These are phyloP conservation scores for Chromoteleia sp. DNA, from an alignment of 2,888 invertebrate species.

Conservation along the genomic window DNA sequence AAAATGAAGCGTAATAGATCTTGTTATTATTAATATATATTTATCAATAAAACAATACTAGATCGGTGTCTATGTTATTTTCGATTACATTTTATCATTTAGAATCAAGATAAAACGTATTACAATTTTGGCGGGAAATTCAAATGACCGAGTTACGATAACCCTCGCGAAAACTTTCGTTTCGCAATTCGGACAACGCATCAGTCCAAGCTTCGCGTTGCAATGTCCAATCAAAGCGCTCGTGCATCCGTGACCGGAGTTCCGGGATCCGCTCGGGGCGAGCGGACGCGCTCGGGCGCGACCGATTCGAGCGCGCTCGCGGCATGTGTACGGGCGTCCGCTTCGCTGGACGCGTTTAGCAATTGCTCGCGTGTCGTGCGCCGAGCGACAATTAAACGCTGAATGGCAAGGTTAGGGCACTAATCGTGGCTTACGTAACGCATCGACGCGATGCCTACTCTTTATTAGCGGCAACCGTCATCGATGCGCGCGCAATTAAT, in stretches of 20 bases:
- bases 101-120: too few species aligned
- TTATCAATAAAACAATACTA: too few species aligned
- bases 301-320: conserved; percentile 11
- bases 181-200: too few species aligned
- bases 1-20: too few species aligned
- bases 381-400: conserved; percentile 73
- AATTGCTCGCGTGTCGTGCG: conserved; percentile 68
- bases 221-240: conserved; percentile 24
- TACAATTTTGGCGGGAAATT: too few species aligned
- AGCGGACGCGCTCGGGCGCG: conserved; percentile 15
- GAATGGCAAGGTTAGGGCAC: conserved; percentile 76
- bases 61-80: too few species aligned
- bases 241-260: conserved; percentile 11
- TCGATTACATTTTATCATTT: too few species aligned
- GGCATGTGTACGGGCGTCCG: conserved; percentile 40
- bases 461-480: conserved; percentile 55
- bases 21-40: too few species aligned
- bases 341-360: conserved; percentile 53
- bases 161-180: too few species aligned
- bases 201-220: conserved; percentile 1
- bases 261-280: conserved; percentile 6
- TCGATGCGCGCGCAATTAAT: conserved; percentile 63
- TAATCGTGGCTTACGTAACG: conserved; percentile 78
- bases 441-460: conserved; percentile 54
- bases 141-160: too few species aligned